A percentile compares a stretch with the other conserved stretches of the same genome.
Conservation (phyloP, 2,113 vertebrate genomes). For the Hemicordylus capensis region DNA sequence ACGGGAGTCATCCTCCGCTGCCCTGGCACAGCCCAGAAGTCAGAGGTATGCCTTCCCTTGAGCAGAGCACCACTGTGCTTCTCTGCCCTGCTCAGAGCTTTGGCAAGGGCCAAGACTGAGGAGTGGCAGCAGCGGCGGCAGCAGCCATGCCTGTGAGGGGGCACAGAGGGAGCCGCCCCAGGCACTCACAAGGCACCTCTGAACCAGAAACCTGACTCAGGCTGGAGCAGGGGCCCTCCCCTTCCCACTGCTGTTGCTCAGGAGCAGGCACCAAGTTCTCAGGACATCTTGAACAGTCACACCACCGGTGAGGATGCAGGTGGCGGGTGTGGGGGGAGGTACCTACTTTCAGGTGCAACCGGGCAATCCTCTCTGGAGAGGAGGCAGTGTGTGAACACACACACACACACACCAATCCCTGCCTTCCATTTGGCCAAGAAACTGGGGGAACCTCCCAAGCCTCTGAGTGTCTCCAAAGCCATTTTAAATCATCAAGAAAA, state of each 20-base stretch:
- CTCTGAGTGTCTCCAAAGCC: neutral
- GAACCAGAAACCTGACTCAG: neutral
- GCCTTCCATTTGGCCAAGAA: neutral
- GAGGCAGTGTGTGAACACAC: neutral
- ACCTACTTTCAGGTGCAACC: neutral
- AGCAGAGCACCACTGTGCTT: too few species aligned
- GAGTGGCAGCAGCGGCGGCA: too few species aligned
- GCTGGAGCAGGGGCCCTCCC: neutral
- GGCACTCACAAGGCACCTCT: too few species aligned
- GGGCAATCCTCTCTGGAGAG: neutral
- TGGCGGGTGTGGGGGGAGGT: too few species aligned
- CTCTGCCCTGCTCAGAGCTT: too few species aligned
- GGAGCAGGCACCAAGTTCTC: neutral
- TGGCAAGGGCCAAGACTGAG: too few species aligned
- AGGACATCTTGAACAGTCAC: neutral
- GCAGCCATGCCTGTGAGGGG: neutral
- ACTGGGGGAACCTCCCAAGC: neutral
- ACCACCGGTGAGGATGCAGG: too few species aligned
- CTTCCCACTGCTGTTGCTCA: neutral
- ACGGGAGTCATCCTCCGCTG: too few species aligned
- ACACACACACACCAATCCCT: neutral
- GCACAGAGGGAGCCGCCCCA: neutral
- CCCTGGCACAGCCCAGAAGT: too few species aligned
- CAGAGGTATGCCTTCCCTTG: too few species aligned
- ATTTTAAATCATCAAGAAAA: neutral